Evolutionary conservation across 2,113 vertebrate species (phyloP), one percentile per base, ranked within the genome.

Genomic region (Saguinus imperator): DNA sequence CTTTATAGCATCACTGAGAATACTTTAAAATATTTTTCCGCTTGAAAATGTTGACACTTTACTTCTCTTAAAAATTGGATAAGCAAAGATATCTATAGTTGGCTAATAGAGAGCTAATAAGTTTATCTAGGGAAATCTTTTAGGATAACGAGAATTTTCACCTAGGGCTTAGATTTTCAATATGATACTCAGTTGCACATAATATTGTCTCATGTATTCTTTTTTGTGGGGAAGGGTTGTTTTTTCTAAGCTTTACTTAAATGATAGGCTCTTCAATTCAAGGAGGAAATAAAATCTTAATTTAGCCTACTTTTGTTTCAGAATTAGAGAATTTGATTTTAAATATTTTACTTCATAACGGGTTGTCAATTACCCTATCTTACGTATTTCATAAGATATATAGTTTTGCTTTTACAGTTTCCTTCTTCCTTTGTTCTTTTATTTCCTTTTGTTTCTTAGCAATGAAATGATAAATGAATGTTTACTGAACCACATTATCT

Each of bases 381-480:
- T 80, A 55, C 29, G 1, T 20, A 40, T 88, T 94, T 91, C 64
- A 52, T 68, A 76, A 17, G 16, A 1, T 72, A 50, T 76, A 23
- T 43, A 72, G 76, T 75, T 83, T 37, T 93, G 55, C 10, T 96
- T 94, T 21, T 94, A 79, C 43, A 52, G 43, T 94, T 95, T 77
- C 43, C 25, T 89, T 89, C 43, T 76, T 61, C 23, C 3, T 91
- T 94, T 87, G 48, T 52, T 92, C 94, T 94, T 96, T 94, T 91
- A n/a, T 73, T 85, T 96, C 37, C 6, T 82, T 90, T 97, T 98
- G 97, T 97, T 94, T 98, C 72, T 88, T 58, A 81, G 45, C 94
- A 96, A 82, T 93, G 66, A 55, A 64, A 97, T 98, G 97, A 88
- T 88, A 91, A 97, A 98, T 98, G 97, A 94, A 87, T 96, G 91